Conservation (phyloP, 2,888 invertebrate species). For the Spilarctia lutea region DNA sequence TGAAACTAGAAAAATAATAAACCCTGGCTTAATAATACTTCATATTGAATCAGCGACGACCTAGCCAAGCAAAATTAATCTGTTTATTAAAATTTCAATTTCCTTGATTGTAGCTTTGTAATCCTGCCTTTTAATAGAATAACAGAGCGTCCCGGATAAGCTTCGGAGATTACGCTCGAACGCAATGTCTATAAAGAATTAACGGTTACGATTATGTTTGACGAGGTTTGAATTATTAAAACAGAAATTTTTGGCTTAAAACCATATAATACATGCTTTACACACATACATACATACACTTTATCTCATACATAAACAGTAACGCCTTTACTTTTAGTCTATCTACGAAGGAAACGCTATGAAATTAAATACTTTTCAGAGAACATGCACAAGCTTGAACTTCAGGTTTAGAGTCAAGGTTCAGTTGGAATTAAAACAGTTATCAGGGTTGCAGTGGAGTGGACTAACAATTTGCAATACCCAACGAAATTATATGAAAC, state of each 20-base stretch:
- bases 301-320: background rate
- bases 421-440: background rate
- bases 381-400: background rate
- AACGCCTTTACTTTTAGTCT: background rate
- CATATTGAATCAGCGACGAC: constrained; percentile 49
- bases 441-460: background rate
- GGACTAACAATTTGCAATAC: no score
- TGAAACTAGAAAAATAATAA: constrained; percentile 61
- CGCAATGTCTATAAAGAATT: constrained; percentile 41
- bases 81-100: constrained; percentile 63
- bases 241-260: background rate
- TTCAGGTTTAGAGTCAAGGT: background rate
- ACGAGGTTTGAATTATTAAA: constrained; percentile 27
- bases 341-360: background rate
- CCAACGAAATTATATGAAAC: no score
- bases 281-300: no score
- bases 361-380: background rate
- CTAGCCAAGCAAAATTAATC: constrained; percentile 50
- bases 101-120: constrained; percentile 54
- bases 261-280: constrained; percentile 25
- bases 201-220: constrained; percentile 39
- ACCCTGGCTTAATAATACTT: constrained; percentile 49
- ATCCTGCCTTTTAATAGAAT: constrained; percentile 53
- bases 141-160: constrained; percentile 47
- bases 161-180: constrained; percentile 45